phyloP scores from a whole-genome alignment of 2,113 vertebrate species.

The Hirundichthys speculiger region DNA sequence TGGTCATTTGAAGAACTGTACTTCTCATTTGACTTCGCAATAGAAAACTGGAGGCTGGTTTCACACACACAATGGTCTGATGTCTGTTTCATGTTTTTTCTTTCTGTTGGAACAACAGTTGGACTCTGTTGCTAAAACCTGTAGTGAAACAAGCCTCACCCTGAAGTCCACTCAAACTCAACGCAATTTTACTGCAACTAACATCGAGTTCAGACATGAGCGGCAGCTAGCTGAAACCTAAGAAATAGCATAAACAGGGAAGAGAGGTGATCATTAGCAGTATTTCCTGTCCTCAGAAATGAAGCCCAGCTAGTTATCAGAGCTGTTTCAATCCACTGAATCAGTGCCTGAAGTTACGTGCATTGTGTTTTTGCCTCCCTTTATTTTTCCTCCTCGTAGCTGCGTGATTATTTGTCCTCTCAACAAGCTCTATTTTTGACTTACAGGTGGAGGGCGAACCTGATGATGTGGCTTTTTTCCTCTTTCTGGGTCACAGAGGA shows the following conservation, averaged over 20 bases:
- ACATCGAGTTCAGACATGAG: too few species aligned
- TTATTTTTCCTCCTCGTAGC: not conserved
- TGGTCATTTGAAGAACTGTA: too few species aligned
- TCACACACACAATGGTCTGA: too few species aligned
- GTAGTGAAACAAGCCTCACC: constrained; percentile 20
- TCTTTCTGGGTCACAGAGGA: constrained; percentile 62
- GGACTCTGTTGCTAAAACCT: constrained; percentile 9
- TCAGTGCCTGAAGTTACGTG: constrained; percentile 16
- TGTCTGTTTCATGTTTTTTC: too few species aligned
- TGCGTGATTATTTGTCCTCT: constrained; percentile 47
- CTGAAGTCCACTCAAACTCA: too few species aligned
- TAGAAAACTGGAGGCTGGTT: too few species aligned
- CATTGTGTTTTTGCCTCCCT: constrained; percentile 10
- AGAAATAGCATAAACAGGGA: not conserved
- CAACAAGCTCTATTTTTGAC: constrained; percentile 59
- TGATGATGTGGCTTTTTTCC: constrained; percentile 68
- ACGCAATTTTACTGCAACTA: too few species aligned
- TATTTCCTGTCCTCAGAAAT: constrained; percentile 20
- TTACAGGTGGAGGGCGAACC: constrained; percentile 64
- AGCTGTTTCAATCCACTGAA: constrained; percentile 23
- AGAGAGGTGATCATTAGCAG: not conserved
- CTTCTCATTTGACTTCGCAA: too few species aligned
- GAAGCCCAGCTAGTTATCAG: constrained; percentile 11
- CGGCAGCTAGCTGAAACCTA: too few species aligned
- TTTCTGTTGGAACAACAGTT: constrained; percentile 1